Evolutionary conservation across 2,888 invertebrate genomes (phyloP).

Genomic region (Hipparchia sbordonii): DNA sequence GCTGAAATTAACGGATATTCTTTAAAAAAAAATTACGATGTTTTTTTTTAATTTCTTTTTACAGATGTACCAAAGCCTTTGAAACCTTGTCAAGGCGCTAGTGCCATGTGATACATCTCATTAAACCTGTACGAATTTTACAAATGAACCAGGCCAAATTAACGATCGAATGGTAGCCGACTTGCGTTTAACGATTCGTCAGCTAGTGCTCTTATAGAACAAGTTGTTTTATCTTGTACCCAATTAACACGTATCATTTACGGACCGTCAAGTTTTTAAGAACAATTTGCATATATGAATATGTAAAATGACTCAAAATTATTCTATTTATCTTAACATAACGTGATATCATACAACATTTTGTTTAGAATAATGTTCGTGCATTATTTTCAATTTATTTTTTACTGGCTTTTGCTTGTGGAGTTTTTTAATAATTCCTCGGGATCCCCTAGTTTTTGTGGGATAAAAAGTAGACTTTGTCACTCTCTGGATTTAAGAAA

Average conservation of each 20-base stretch:
- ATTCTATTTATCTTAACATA: conserved; percentile 10
- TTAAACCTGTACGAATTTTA: conserved; percentile 17
- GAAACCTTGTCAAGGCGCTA: neutral
- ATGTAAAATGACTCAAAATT: conserved; percentile 3
- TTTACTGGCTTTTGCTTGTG: too few relatives aligned
- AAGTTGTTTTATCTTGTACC: conserved; percentile 19
- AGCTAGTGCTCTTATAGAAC: conserved; percentile 9
- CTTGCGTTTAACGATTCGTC: conserved; percentile 16
- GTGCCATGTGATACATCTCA: neutral
- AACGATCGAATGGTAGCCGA: conserved; percentile 8
- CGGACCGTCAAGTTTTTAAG: conserved; percentile 12
- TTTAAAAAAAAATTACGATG: too few relatives aligned
- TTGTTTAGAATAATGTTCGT: neutral
- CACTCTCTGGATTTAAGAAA: too few relatives aligned
- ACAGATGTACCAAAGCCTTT: too few relatives aligned
- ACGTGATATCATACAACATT: neutral
- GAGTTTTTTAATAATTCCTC: too few relatives aligned
- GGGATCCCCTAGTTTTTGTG: too few relatives aligned
- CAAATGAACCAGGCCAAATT: conserved; percentile 15
- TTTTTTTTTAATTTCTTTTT: too few relatives aligned
- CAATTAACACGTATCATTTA: conserved; percentile 22
- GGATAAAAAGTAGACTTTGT: too few relatives aligned
- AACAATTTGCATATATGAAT: conserved; percentile 24
- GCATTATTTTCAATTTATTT: neutral
- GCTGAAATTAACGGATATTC: too few relatives aligned